Evolutionary conservation across 1,140 invertebrate genomes (phyloP), one percentile per base, ranked within the genome.

Genomic region (Venturia canescens): DNA sequence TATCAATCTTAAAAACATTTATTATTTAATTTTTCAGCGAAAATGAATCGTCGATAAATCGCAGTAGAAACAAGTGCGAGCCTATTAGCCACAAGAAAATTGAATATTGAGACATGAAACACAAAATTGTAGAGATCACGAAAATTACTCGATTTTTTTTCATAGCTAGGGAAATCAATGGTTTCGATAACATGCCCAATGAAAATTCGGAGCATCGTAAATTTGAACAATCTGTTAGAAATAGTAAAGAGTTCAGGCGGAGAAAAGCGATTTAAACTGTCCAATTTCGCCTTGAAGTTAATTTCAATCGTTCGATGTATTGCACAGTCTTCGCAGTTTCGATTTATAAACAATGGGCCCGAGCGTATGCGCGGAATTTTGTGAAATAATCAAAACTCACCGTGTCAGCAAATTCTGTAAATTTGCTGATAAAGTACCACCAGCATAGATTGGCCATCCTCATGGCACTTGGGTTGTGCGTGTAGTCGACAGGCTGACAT

Each of bases 351-450:
- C 57, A 60, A 6, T 27, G 23, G 1, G 63, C 18, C 16, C 13
- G 44, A 18, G 16, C 18, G 48, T 31, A 38, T 60, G 29, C 23
- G 21, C 57, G 31, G 0, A 26, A n/a, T 66, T 38, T 77, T 16
- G 31, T 31, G 70, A 29, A 69, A 63, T 6, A 23, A 27, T 57
- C 5, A n/a, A 77, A n/a, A 77, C 90, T 93, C 90, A 96, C 94
- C 80, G 98, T 99, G 92, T 99, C 98, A 26, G 97, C 95, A 91
- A 99, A 98, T 93, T 99, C 98, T 18, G 98, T 96, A 84, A 98
- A 94, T 92, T 99, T 99, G 67, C 98, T 99, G 90, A 99, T 96
- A 92, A 98, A 99, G 91, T 99, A 99, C 94, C 97, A 97, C 96
- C 97, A 99, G 88, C 98, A 97, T 18, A 98, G 94, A 85, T 96